Conservation (phyloP, 2,113 vertebrate species). For the Cyanocitta stelleri region DNA sequence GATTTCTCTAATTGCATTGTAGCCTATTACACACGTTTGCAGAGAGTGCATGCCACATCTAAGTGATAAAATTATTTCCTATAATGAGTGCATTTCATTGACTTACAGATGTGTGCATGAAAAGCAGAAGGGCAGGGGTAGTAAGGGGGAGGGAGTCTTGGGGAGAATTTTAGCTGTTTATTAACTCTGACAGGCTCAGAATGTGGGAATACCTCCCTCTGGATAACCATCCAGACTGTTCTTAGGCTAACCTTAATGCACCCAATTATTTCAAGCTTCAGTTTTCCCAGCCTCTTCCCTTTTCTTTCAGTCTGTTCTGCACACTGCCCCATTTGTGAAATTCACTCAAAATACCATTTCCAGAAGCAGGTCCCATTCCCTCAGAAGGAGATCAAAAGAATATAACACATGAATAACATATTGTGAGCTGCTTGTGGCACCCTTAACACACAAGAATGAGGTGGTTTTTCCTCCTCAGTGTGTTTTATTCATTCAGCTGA, state of each 20-base stretch:
- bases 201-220: background rate
- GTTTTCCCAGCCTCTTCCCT: background rate
- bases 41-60: background rate
- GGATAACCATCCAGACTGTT: background rate
- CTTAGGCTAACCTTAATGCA: background rate
- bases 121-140: background rate
- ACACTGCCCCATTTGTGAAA: background rate
- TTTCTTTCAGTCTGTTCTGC: background rate
- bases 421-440: background rate
- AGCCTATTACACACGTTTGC: background rate
- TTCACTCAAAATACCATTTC: background rate
- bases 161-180: background rate
- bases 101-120: background rate
- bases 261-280: background rate
- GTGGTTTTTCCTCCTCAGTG: background rate
- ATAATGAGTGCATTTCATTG: background rate
- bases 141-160: background rate
- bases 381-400: background rate
- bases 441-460: background rate
- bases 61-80: background rate
- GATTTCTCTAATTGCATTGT: slow-evolving; percentile 2
- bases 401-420: background rate
- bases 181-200: background rate
- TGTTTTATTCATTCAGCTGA: background rate
- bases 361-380: background rate